Base-by-base conservation (phyloP, 2,113 vertebrate species). In the Gyps fulvus region DNA sequence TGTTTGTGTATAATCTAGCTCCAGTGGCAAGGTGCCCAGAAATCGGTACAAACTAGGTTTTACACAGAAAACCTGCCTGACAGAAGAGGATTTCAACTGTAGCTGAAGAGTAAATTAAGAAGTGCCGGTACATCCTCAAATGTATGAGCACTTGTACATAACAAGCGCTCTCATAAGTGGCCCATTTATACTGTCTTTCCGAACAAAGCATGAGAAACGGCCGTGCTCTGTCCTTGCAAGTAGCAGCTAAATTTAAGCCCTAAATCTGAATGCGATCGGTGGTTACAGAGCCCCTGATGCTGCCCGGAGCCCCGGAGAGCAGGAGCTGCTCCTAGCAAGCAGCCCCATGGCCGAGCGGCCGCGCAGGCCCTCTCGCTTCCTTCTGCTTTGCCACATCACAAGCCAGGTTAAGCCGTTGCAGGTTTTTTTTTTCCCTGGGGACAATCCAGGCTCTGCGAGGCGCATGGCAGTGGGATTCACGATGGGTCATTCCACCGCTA, bases 391-490 rank as follows among this genome's bases (percentile, higher is more conserved):
- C 45, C 21, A 2, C 7, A 6, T 17, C 38, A 9, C 42, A 10
- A 20, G 2, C 14, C 25, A 7, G n/a, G 12, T 36, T 61, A 47
- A 55, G 26, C 31, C n/a, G 4, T 5, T 19, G 4, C 14, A 20
- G 25, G 43, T 2, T 34, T 36, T 43, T 32, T 31, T 36, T 20
- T 63, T 1, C 16, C 16, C 1, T 7, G 9, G 43, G 57, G 40
- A 34, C 2, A 10, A 26, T 9, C 8, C 14, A 38, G 29, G 23
- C 34, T 72, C 49, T 61, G 55, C 3, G 10, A 43, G 57, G 25
- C 29, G 4, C 38, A 2, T 1, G 34, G 50, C 16, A 14, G 36
- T 38, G 23, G 43, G 47, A n/a, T n/a, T 66, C 20, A 9, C 0
- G 4, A 31, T 6, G 43, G 63, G 63, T 57, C 45, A 14, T 54